phyloP scores from a whole-genome alignment of 2,113 vertebrate genomes.

The Percina caprodes region DNA sequence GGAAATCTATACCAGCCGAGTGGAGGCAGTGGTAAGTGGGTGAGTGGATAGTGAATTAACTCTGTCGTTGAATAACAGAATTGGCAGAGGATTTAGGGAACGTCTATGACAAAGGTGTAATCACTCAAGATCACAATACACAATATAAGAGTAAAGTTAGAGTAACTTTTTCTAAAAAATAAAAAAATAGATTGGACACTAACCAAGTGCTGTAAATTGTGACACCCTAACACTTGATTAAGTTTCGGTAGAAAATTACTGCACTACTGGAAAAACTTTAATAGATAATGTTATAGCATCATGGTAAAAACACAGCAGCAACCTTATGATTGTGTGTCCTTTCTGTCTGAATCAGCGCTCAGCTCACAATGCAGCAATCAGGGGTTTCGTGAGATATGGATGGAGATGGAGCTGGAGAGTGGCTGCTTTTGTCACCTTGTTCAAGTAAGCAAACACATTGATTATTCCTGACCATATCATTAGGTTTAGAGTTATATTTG shows the following conservation, averaged over 20 bases:
- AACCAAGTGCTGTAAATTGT: not conserved
- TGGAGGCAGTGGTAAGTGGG: constrained; percentile 91
- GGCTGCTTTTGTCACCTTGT: constrained; percentile 86
- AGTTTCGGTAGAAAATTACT: not conserved
- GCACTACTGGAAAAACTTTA: no score
- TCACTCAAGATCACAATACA: not conserved
- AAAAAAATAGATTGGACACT: not conserved
- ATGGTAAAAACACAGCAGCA: not conserved
- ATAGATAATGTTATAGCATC: no score
- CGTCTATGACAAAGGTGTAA: not conserved
- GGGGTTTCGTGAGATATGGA: constrained; percentile 93
- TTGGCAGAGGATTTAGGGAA: no score
- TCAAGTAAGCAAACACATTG: constrained; percentile 87
- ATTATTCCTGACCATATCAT: no score
- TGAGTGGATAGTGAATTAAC: not conserved
- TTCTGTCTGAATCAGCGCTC: constrained; percentile 83
- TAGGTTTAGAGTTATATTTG: no score
- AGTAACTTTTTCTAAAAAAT: not conserved
- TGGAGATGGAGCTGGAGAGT: constrained; percentile 98
- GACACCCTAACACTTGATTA: not conserved
- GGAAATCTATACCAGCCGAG: constrained; percentile 86
- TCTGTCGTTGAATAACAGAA: no score
- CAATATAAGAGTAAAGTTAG: not conserved
- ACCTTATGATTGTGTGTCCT: not conserved
- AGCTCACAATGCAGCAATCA: constrained; percentile 88